Evolutionary conservation across 2,888 invertebrate species (phyloP).

Genomic region (Nephrotoma flavescens): DNA sequence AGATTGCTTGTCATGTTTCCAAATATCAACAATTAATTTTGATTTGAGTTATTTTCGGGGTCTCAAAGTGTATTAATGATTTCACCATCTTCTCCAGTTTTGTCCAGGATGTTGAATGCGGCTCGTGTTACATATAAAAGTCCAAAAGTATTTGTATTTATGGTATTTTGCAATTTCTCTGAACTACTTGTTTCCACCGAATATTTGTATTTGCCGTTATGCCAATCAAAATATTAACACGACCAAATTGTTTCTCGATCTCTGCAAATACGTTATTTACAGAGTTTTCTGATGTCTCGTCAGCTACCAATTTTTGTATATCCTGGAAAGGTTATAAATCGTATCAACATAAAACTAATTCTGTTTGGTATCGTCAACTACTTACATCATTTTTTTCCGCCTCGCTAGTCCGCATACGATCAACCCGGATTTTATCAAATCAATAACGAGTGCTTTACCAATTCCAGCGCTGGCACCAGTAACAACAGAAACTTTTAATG

Average conservation of each 20-base stretch:
- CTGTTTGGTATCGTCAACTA: background rate
- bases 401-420: background rate
- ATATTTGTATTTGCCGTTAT: constrained; percentile 14
- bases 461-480: constrained; percentile 29
- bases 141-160: constrained; percentile 32
- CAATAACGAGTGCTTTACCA: background rate
- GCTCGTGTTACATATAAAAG: constrained; percentile 30
- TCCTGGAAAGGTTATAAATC: background rate
- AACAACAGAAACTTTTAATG: no score
- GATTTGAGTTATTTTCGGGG: no score
- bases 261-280: constrained; percentile 38
- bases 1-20: no score
- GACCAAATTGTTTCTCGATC: constrained; percentile 34
- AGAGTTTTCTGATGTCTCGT: constrained; percentile 31
- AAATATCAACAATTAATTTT: no score
- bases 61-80: constrained; percentile 31
- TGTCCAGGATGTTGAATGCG: constrained; percentile 35
- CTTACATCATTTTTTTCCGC: background rate
- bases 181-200: constrained; percentile 14
- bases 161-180: constrained; percentile 19
- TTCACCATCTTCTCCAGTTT: constrained; percentile 28
- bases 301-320: background rate
- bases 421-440: background rate
- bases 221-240: constrained; percentile 39
- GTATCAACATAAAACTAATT: background rate